These are phyloP conservation scores for Thera obeliscata DNA, from an alignment of 2,888 invertebrate species.

Conservation along the genomic window DNA sequence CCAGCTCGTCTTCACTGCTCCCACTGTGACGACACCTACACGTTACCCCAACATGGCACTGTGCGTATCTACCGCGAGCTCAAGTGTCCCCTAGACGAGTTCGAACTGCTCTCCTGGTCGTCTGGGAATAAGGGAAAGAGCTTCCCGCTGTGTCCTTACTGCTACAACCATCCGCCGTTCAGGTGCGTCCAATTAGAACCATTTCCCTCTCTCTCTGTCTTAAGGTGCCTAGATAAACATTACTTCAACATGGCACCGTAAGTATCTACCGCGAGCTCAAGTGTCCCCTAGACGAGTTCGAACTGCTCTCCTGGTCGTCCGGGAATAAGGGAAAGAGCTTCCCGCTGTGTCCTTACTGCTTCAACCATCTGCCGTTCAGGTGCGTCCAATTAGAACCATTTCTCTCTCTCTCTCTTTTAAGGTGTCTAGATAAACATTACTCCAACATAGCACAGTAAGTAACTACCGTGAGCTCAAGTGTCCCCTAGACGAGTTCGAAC, in stretches of 20 bases:
- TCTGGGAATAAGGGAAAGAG: conserved; percentile 98
- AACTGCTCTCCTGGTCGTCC: conserved; percentile 97
- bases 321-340: conserved; percentile 97
- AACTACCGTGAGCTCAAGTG: conserved; percentile 98
- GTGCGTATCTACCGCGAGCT: conserved; percentile 97
- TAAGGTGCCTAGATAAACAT: too few species aligned
- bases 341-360: conserved; percentile 99
- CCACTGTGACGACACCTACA: conserved; percentile 98
- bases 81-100: conserved; percentile 98
- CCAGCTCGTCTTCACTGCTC: conserved; percentile 97
- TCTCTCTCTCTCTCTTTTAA: too few species aligned
- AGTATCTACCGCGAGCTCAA: background rate
- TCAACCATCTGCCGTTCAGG: conserved; percentile 98
- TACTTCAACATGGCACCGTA: too few species aligned
- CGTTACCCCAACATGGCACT: conserved; percentile 95
- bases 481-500: conserved; percentile 98
- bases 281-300: conserved; percentile 91
- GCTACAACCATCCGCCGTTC: conserved; percentile 99
- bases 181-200: conserved; percentile 75
- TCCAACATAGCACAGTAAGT: conserved; percentile 95
- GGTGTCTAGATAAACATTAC: conserved; percentile 88
- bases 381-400: conserved; percentile 47
- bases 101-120: conserved; percentile 97
- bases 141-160: conserved; percentile 98
- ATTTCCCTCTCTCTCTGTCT: too few species aligned